A percentile compares a stretch with the other conserved stretches of the same genome.
phyloP scores from a whole-genome alignment of 2,797 vertebrate genomes.

The Mionectes olivaceus region DNA sequence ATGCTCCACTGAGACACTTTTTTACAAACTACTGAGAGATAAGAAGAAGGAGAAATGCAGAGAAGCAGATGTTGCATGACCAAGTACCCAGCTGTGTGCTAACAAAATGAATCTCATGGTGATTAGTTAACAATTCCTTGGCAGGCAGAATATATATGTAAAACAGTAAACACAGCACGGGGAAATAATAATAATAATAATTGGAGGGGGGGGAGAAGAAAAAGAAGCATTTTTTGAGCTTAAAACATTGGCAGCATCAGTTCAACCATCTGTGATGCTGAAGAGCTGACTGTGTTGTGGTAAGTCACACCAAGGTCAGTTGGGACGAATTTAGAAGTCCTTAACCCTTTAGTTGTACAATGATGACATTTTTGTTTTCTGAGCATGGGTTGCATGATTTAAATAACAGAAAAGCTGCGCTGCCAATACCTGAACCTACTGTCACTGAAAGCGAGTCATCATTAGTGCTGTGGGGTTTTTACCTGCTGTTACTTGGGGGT shows the following conservation, averaged over 20 bases:
- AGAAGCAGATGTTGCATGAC: conserved; percentile 77
- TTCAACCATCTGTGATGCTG: conserved; percentile 70
- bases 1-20: background rate
- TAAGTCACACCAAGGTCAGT: conserved; percentile 70
- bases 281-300: conserved; percentile 58
- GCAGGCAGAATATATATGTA: conserved; percentile 71
- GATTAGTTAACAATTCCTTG: conserved; percentile 79
- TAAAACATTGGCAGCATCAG: conserved; percentile 66
- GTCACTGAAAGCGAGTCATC: background rate
- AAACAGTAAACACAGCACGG: conserved; percentile 69
- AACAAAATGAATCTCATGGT: conserved; percentile 74
- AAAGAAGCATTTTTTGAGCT: conserved; percentile 48
- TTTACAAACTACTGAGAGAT: background rate
- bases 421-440: background rate
- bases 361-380: background rate
- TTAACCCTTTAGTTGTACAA: conserved; percentile 36
- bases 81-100: conserved; percentile 77
- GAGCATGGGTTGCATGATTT: background rate
- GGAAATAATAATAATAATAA: conserved; percentile 48
- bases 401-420: background rate
- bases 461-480: background rate
- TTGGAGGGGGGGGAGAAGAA: background rate
- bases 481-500: background rate
- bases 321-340: background rate
- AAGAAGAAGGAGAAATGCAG: conserved; percentile 46